Evolutionary conservation across 2,888 invertebrate genomes (phyloP).

Genomic region (Venusia cambrica): DNA sequence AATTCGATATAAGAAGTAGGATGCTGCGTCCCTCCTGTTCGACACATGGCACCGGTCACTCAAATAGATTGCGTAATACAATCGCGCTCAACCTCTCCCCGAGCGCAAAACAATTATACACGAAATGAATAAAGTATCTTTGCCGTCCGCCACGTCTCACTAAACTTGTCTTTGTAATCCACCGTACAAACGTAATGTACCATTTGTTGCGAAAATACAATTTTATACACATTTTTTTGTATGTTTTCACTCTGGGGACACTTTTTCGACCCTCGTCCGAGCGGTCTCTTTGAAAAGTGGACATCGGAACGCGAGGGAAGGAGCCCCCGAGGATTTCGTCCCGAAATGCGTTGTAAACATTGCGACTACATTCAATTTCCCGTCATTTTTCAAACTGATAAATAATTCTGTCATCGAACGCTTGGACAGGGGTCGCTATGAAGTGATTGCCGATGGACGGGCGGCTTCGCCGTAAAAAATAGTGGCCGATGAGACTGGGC

Average conservation of each 20-base stretch:
- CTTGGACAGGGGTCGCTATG: conserved; percentile 80
- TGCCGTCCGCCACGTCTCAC: conserved; percentile 46
- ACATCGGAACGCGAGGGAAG: conserved; percentile 81
- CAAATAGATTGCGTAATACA: conserved; percentile 73
- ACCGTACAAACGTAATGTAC: conserved; percentile 61
- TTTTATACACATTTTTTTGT: conserved; percentile 72
- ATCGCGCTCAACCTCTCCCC: conserved; percentile 45
- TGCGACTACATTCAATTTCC: conserved; percentile 82
- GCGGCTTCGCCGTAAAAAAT: conserved; percentile 68
- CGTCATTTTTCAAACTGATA: conserved; percentile 83
- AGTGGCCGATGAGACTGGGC: conserved; percentile 64
- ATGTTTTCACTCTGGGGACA: conserved; percentile 77
- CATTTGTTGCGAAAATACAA: conserved; percentile 70
- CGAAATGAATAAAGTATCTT: conserved; percentile 70
- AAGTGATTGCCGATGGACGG: conserved; percentile 79
- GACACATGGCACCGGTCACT: conserved; percentile 67
- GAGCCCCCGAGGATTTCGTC: conserved; percentile 77
- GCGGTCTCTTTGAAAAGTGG: conserved; percentile 81
- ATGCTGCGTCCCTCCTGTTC: conserved; percentile 38
- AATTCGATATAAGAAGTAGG: conserved; percentile 49
- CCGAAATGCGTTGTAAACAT: conserved; percentile 82
- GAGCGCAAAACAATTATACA: conserved; percentile 71
- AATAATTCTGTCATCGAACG: conserved; percentile 82
- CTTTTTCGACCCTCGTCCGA: conserved; percentile 81
- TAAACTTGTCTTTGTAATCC: conserved; percentile 71